Conservation (phyloP, 1,140 invertebrate genomes). For the Caenorhabditis brenneri region DNA sequence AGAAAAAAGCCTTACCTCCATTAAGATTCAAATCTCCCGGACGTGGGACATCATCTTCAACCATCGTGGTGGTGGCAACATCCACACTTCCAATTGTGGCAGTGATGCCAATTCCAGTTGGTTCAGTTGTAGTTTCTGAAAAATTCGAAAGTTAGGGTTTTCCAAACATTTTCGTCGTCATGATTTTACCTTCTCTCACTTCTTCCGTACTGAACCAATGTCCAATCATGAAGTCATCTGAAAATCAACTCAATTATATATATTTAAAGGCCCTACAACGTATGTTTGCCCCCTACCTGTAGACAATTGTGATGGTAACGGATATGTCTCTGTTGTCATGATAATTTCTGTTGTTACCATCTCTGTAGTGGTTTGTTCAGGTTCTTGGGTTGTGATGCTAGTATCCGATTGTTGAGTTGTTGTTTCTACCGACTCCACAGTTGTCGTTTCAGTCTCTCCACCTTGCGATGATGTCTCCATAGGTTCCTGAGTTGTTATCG, state of each 20-base stretch:
- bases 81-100: not conserved
- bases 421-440: no score
- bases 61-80: not conserved
- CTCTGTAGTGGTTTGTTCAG: not conserved
- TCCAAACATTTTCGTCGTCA: not conserved
- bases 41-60: not conserved
- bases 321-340: not conserved
- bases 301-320: not conserved
- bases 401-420: not conserved
- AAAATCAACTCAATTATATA: not conserved
- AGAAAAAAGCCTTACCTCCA: not conserved
- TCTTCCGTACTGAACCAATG: constrained; percentile 28
- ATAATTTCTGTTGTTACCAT: not conserved
- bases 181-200: not conserved
- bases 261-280: no score
- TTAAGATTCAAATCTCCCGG: not conserved
- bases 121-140: constrained; percentile 6
- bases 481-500: not conserved
- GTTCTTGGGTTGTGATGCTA: not conserved
- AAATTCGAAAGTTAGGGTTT: not conserved
- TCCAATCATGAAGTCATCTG: constrained; percentile 6
- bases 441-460: no score
- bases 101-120: not conserved
- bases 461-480: not conserved
- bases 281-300: not conserved